Base-by-base conservation (phyloP, 2,888 invertebrate species). In the Malthinus seriepunctatus region DNA sequence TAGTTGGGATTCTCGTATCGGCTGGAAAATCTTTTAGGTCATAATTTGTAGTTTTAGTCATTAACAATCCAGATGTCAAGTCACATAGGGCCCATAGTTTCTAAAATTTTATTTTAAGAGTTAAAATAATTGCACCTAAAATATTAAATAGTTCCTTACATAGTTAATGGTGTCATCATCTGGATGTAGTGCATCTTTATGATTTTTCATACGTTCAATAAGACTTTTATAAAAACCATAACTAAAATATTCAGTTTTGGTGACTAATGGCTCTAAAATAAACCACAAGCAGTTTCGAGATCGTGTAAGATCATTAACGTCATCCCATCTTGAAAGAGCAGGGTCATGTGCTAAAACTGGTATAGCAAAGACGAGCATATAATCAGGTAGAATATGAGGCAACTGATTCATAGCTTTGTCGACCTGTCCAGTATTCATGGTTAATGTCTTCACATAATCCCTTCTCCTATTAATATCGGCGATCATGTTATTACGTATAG, bases 1-100 rank as follows among this genome's bases (percentile, higher is more conserved):
- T 95, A 49, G 90, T 87, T 63, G 95, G 94, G 75, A 96, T 88
- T 73, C 92, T 84, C 51, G 91, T 88, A 77, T 94, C 92, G 38
- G 90, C 86, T 6, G 93, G 90, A 77, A 92, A 92, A 73, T 95
- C 95, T 77, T 93, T 93, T 80, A 93, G 82, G 73, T 95, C 95
- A 80, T 93, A 95, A 74, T 88, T 91, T 51, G 88, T 85, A 47
- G 93, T 90, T 75, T 95, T 94, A 56, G 92, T 86, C 81, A 92
- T 86, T 68, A 98, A 88, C 71, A 98, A 84, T 47, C 93, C 91
- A 82, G 95, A 88, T 10, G 96, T 93, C 65, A 98, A 83, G 83
- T 98, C 98, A 83, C 97, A 97, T 51, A 95, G 88, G 31, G 97
- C 93, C 91, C 97, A 98, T 76, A 98, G 81, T 91, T 95, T 97